Evolutionary conservation across 2,888 invertebrate species (phyloP).

Genomic region (Lamproptera curius): DNA sequence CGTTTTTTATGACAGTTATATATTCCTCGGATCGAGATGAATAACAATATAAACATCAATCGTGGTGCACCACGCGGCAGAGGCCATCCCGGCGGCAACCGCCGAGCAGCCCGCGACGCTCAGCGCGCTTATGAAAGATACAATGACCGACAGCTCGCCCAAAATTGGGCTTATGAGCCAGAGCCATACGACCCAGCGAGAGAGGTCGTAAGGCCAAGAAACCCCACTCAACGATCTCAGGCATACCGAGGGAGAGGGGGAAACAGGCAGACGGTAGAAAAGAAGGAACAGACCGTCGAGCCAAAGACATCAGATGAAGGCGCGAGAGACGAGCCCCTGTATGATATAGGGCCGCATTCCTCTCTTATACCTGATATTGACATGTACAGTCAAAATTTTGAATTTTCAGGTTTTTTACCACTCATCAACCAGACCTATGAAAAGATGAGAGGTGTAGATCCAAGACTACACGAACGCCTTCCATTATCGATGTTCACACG

Average conservation of each 20-base stretch:
- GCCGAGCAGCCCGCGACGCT: slow-evolving; percentile 23
- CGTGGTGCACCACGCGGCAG: slow-evolving; percentile 19
- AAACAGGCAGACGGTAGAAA: background rate
- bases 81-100: slow-evolving; percentile 24
- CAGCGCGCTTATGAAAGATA: slow-evolving; percentile 11
- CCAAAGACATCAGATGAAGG: slow-evolving; percentile 4
- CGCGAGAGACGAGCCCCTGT: slow-evolving; percentile 17
- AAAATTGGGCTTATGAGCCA: slow-evolving; percentile 19
- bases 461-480: too few relatives aligned
- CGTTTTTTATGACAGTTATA: too few relatives aligned
- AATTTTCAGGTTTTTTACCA: too few relatives aligned
- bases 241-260: background rate
- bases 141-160: background rate
- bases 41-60: background rate
- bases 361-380: background rate
- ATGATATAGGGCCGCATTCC: slow-evolving; percentile 25
- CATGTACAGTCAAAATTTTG: too few relatives aligned
- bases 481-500: too few relatives aligned
- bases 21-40: background rate
- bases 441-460: too few relatives aligned
- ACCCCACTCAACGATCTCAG: slow-evolving; percentile 1
- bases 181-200: slow-evolving; percentile 17
- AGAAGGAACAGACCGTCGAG: background rate
- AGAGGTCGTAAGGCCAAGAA: background rate
- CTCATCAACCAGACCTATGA: too few relatives aligned